These are phyloP conservation scores for Glaucidium brasilianum DNA, from an alignment of 2,113 vertebrate species.

Conservation along the genomic window DNA sequence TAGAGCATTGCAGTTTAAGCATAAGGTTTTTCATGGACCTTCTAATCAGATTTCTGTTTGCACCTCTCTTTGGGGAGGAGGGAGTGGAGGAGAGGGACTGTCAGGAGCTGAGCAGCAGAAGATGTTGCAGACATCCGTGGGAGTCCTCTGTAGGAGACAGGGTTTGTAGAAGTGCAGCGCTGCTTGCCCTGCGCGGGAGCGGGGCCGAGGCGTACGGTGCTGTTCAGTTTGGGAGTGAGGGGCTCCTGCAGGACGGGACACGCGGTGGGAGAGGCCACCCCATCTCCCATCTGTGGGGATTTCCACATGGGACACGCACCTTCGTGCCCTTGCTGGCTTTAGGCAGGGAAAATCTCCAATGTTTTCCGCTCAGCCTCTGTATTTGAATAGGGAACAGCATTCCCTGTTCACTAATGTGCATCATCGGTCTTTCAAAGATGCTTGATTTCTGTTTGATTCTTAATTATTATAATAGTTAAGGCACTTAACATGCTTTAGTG, in stretches of 20 bases:
- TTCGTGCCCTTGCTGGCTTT: fast-evolving
- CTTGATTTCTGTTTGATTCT: slow-evolving; percentile 61
- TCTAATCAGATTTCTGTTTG: neutral
- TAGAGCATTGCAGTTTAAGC: neutral
- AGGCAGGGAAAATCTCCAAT: neutral
- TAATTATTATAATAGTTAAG: slow-evolving; percentile 65
- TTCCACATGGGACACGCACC: neutral
- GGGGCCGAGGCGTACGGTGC: neutral
- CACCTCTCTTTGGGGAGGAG: neutral
- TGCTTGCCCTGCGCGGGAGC: neutral
- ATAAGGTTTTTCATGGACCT: fast-evolving
- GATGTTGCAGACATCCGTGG: neutral
- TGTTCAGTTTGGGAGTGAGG: fast-evolving
- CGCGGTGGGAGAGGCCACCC: neutral
- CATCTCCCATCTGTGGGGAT: neutral
- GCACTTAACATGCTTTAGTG: slow-evolving; percentile 61
- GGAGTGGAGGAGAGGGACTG: neutral
- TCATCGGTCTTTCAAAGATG: slow-evolving; percentile 35
- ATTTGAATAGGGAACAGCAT: neutral
- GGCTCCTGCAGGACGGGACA: neutral
- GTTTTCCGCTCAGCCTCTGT: neutral
- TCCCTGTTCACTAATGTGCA: neutral
- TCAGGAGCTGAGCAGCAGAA: neutral
- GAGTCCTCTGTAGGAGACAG: neutral
- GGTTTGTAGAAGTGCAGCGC: neutral